These are phyloP conservation scores for Chroicocephalus ridibundus DNA, from an alignment of 2,113 vertebrate genomes.

Conservation along the genomic window DNA sequence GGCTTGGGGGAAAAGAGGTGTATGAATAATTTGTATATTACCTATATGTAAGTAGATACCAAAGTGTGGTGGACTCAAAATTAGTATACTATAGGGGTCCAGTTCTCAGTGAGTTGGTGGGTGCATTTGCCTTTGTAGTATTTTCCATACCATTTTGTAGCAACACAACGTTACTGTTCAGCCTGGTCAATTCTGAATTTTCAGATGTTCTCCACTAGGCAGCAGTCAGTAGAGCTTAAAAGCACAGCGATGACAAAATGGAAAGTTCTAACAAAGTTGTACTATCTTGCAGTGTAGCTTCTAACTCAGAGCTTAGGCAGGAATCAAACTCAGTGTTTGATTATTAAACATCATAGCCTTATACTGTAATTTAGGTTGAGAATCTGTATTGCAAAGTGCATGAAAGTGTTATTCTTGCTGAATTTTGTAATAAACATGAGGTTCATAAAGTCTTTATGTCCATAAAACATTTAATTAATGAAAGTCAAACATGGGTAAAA, in stretches of 20 bases:
- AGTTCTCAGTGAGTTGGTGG: neutral
- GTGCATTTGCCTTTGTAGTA: neutral
- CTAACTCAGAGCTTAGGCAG: neutral
- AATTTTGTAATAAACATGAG: conserved; percentile 73
- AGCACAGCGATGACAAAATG: neutral
- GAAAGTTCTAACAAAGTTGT: neutral
- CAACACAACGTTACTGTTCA: neutral
- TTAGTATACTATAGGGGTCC: fast-evolving
- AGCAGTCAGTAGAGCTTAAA: neutral
- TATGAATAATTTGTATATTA: neutral
- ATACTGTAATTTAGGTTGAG: neutral
- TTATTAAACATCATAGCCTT: conserved; percentile 40
- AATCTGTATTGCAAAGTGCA: conserved; percentile 7
- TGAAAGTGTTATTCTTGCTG: conserved; percentile 19
- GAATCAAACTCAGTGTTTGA: neutral
- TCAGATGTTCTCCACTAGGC: neutral
- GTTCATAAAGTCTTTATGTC: conserved; percentile 77
- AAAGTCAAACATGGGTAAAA: conserved; percentile 86
- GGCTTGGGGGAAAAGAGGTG: neutral
- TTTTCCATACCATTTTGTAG: neutral
- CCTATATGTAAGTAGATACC: neutral
- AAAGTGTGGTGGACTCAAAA: neutral
- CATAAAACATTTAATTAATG: conserved; percentile 90
- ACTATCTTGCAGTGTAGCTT: neutral
- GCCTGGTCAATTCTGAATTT: neutral